Evolutionary conservation across 1,140 invertebrate genomes (phyloP).

Genomic region (Musca domestica): DNA sequence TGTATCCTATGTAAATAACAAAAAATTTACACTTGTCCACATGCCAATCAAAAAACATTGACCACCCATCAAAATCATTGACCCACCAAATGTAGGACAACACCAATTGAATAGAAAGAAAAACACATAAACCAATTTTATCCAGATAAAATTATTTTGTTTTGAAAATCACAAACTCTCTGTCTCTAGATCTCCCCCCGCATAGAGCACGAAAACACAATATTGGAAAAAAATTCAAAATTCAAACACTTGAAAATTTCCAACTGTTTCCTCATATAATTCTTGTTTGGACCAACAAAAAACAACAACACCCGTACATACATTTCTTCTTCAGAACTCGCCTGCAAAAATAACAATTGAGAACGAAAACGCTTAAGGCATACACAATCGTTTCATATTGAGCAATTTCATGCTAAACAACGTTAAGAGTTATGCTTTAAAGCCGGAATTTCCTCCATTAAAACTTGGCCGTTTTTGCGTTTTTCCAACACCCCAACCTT

Average conservation of each 20-base stretch:
- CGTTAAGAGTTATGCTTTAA: too few relatives aligned
- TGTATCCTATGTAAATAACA: constrained; percentile 5
- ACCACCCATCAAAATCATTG: constrained; percentile 3
- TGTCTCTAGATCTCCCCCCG: constrained; percentile 3
- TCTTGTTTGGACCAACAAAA: constrained; percentile 7
- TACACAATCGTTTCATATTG: too few relatives aligned
- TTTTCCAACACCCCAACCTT: too few relatives aligned
- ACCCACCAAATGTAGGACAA: constrained; percentile 5
- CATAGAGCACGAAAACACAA: too few relatives aligned
- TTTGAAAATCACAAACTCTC: not conserved
- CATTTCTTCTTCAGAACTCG: not conserved
- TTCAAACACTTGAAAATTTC: not conserved
- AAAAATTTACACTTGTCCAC: not conserved
- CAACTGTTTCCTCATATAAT: not conserved
- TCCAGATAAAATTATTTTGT: not conserved
- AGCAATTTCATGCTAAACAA: too few relatives aligned
- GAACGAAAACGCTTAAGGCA: too few relatives aligned
- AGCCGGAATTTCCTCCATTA: too few relatives aligned
- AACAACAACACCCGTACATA: not conserved
- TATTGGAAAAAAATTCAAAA: too few relatives aligned
- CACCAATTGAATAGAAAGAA: not conserved
- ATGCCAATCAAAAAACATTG: not conserved
- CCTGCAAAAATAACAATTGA: not conserved
- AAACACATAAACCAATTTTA: not conserved
- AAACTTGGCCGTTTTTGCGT: too few relatives aligned